phyloP scores from a whole-genome alignment of 2,113 vertebrate genomes.

The Chionis minor region DNA sequence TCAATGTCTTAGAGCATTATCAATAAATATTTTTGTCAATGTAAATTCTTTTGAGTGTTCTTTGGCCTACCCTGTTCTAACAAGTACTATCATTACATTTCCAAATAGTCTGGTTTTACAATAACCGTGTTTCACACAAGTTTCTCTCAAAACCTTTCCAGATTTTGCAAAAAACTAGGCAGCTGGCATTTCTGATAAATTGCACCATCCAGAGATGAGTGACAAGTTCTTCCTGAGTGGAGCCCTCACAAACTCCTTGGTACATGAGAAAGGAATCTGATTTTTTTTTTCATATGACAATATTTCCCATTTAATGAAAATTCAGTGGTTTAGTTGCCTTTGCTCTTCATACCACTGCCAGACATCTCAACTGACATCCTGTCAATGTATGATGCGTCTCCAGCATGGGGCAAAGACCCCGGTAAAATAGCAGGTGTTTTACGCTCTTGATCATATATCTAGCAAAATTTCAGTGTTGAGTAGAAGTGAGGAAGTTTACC shows the following conservation, averaged over 20 bases:
- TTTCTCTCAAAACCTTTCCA: background rate
- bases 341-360: background rate
- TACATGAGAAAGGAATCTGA: background rate
- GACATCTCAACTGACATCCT: background rate
- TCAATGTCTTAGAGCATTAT: background rate
- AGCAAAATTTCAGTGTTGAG: background rate
- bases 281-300: background rate
- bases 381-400: background rate
- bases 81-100: background rate
- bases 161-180: background rate
- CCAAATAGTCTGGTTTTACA: background rate
- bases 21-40: background rate
- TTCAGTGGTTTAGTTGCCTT: background rate
- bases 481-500: background rate
- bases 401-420: background rate
- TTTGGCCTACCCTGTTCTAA: background rate
- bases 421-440: background rate
- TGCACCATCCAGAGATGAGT: background rate
- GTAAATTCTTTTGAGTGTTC: background rate
- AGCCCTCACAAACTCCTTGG: background rate
- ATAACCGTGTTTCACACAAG: background rate
- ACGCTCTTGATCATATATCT: background rate
- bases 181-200: background rate
- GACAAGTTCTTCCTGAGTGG: background rate
- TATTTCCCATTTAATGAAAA: background rate